Conservation (phyloP, 1,140 invertebrate genomes). For the Sycobia sp. region DNA sequence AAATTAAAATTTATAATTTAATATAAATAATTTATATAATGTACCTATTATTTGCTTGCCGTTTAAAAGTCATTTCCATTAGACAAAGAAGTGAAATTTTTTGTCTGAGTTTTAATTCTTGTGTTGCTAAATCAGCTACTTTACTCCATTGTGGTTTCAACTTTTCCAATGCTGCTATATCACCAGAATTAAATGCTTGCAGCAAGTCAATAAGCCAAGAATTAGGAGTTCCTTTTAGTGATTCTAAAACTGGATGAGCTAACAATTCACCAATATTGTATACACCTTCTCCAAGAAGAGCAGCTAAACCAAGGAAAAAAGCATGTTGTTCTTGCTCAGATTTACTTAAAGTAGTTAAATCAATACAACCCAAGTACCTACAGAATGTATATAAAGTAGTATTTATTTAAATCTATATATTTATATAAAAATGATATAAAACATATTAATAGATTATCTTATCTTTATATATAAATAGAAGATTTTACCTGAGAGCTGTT, state of each 20-base stretch:
- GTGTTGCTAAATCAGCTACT: conserved; percentile 85
- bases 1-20: neutral
- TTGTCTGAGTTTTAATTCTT: conserved; percentile 83
- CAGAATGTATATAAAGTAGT: conserved; percentile 10
- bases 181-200: conserved; percentile 90
- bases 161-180: conserved; percentile 84
- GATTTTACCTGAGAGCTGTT: conserved; percentile 83
- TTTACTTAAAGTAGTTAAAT: conserved; percentile 70
- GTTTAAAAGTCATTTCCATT: conserved; percentile 91
- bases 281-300: conserved; percentile 91
- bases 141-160: conserved; percentile 81
- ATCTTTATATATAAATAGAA: too few species aligned
- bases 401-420: neutral
- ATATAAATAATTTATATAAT: neutral
- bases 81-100: conserved; percentile 95
- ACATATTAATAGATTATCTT: neutral
- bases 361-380: conserved; percentile 89
- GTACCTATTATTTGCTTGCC: conserved; percentile 70
- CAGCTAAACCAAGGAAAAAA: conserved; percentile 90
- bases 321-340: conserved; percentile 82
- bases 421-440: neutral
- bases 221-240: conserved; percentile 80
- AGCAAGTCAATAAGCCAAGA: conserved; percentile 91
- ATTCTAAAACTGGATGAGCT: conserved; percentile 91
- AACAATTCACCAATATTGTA: conserved; percentile 98